Evolutionary conservation across 1,140 invertebrate species (phyloP), one percentile per base, ranked within the genome.

Genomic region (Drosophila sp.): DNA sequence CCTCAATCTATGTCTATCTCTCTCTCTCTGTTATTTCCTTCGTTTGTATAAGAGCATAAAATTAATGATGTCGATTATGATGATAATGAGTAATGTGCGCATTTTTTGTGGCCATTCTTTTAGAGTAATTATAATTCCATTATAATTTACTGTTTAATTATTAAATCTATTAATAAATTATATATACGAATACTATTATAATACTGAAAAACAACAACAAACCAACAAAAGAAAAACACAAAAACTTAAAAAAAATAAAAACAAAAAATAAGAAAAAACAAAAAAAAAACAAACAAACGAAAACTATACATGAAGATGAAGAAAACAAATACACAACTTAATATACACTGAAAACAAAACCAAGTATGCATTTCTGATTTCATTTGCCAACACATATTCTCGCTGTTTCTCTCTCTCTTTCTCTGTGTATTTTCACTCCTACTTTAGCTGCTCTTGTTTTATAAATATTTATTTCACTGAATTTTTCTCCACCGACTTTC

Each of bases 291-390:
- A 61, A 74, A 38, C 72, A 72, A 38, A 36, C 36, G 72, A 74
- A 75, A 75, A 75, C 67, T 57, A 64, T 71, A 75, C 72, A 75
- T 75, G 67, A 71, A 51, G 67, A 77, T 59, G 71, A 87, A 74
- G 73, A 89, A 87, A 89, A 89, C 84, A 89, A 89, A 89, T 89
- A 89, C 83, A 89, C 83, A 89, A 89, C 76, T 78, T 89, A 89
- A 89, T 89, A 89, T 89, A 89, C 83, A 89, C 83, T 84, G 84
- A 89, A 89, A 89, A 89, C 83, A 74, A 89, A 83, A 72, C 50
- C 46, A 69, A 80, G 59, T 61, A 74, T 80, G 83, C 83, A 89
- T 89, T 89, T 89, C 76, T 89, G 50, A 89, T 87, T 87, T 83
- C 45, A 41, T 67, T 59, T 18, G n/a, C 18, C 43, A 41, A 66